These are phyloP conservation scores for Ceuthmochares aereus DNA, from an alignment of 2,113 vertebrate genomes.

Conservation along the genomic window DNA sequence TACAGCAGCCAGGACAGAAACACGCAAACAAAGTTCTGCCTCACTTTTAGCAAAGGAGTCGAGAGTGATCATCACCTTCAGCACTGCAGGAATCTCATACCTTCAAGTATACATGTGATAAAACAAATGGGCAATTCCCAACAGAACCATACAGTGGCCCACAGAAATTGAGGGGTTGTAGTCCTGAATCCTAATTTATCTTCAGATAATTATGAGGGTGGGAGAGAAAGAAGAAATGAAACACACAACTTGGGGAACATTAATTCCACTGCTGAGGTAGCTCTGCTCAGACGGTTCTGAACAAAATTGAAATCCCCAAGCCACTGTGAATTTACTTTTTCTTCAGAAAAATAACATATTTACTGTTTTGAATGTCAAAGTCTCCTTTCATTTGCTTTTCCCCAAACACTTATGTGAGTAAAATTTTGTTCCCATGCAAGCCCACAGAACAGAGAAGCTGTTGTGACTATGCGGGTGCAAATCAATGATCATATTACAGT, in stretches of 20 bases:
- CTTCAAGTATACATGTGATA: background rate
- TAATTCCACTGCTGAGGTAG: background rate
- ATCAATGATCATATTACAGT: background rate
- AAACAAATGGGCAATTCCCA: background rate
- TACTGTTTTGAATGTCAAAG: background rate
- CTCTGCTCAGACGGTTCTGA: background rate
- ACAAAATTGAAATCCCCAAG: background rate
- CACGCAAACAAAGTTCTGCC: background rate
- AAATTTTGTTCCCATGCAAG: background rate
- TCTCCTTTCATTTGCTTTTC: conserved; percentile 15
- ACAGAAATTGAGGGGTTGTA: background rate
- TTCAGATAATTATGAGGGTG: background rate
- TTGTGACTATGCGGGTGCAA: background rate
- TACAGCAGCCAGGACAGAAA: background rate
- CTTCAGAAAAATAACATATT: background rate
- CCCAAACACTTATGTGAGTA: background rate
- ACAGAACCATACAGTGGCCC: background rate
- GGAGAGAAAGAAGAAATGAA: background rate
- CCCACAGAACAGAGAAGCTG: background rate
- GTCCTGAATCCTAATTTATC: background rate
- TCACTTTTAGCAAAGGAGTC: background rate
- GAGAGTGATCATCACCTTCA: background rate
- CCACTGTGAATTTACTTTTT: background rate
- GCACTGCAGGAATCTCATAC: background rate
- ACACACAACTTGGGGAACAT: background rate